Evolutionary conservation across 2,888 invertebrate genomes (phyloP), one percentile per base, ranked within the genome.

Genomic region (Leptodirus hochenwartii): DNA sequence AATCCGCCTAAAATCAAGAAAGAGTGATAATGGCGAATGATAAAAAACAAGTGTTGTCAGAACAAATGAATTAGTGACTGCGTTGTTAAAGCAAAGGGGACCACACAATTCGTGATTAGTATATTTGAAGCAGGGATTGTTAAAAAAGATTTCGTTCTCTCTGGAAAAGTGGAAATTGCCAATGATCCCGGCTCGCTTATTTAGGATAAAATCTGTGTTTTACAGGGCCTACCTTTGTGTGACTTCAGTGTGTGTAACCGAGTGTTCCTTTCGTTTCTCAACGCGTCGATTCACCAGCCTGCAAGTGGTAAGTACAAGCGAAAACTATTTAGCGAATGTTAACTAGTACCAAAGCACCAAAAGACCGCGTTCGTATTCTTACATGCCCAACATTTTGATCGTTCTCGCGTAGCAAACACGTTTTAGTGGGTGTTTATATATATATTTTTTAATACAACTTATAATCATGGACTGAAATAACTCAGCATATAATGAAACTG

Each of bases 251-350:
- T 65, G 66, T 44, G 69, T 69, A 53, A 69, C 63, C 58, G 65
- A 66, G 59, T 68, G 69, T 55, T 69, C 68, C 56, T 68, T 66
- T 48, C 67, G 62, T 57, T 68, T 66, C 57, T 68, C 68, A 54
- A 70, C 64, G 52, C 69, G 62, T 49, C 69, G 64, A 56, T 68
- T 69, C 61, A 70, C 68, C 61, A 69, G 63, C 61, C 69, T 70
- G 58, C 47, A 36, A 42, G 43, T 42, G 39, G 40, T 38, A n/a
- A n/a, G n/a, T n/a, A n/a, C n/a, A n/a, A n/a, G n/a, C n/a, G n/a
- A n/a, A n/a, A n/a, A n/a, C n/a, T 30, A 29, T 38, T 37, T 33
- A 32, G 33, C 37, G 17, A 37, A 34, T 22, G 20, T 20, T 12
- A 26, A 6, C 27, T 28, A 8, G 8, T 20, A 20, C 32, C 34